Evolutionary conservation across 2,113 vertebrate genomes (phyloP), one percentile per base, ranked within the genome.

Genomic region (Aphyosemion australe): DNA sequence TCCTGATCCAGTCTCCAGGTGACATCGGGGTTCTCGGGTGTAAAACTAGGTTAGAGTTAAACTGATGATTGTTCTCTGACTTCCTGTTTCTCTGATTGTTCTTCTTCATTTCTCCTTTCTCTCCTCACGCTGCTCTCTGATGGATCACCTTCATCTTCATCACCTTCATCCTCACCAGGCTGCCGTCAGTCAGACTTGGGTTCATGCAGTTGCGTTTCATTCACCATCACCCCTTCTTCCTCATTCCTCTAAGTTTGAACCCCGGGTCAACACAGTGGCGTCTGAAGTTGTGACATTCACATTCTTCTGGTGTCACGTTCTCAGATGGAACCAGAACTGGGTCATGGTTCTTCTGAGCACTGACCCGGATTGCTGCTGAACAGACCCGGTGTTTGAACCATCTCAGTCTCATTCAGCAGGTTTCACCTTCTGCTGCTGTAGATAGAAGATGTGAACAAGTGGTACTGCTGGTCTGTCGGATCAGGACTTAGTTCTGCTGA

Each of bases 111-210:
- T 74, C 90, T 76, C 74, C 12, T 81, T 69, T 90, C 63, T 88
- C 88, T 85, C 85, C 70, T 90, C 93, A 94, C 2, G 94, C 95
- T 94, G 94, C 95, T 48, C 86, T 86, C 79, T 92, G 92, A 83
- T n/a, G 92, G 54, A 94, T 91, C 91, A 91, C 60, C 80, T 49
- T 82, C 88, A 49, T 83, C 87, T 49, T 82, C 88, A 49, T 83
- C 87, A 68, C 77, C 34, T 37, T 37, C 85, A 10, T 71, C 83
- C n/a, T 69, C 87, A 71, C 93, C 95, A 99, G 97, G 96, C 96
- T 88, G 95, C 96, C 82, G 92, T 98, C 94, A 98, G 96, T 93
- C 96, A 98, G 91, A 97, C 94, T 85, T 98, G 96, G 97, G 95
- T 98, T 92, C 95, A 96, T 93, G 95, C 96, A 97, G 97, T 99